These are phyloP conservation scores for Drosophila arawakana DNA, from an alignment of 1,140 invertebrate genomes.

Conservation along the genomic window DNA sequence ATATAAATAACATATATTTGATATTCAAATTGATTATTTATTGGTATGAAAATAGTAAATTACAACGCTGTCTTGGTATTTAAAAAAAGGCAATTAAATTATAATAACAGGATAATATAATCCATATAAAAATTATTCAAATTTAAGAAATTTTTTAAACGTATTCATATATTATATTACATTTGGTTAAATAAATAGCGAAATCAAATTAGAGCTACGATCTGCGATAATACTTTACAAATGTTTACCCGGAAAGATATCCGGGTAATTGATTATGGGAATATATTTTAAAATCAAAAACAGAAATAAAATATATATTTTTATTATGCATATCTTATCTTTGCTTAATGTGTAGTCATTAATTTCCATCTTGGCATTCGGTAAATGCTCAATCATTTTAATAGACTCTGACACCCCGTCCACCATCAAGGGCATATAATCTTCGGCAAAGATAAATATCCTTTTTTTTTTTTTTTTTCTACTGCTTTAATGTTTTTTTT, in stretches of 20 bases:
- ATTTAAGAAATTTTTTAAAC: background rate
- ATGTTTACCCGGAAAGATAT: background rate
- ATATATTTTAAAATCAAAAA: conserved; percentile 22
- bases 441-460: conserved; percentile 56
- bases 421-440: conserved; percentile 45
- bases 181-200: background rate
- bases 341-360: conserved; percentile 20
- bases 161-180: background rate
- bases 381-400: conserved; percentile 51
- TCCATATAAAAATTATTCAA: too few species aligned
- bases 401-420: conserved; percentile 20
- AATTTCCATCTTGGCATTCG: conserved; percentile 34
- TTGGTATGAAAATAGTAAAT: too few species aligned
- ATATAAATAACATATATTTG: too few species aligned
- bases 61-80: too few species aligned
- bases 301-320: conserved; percentile 25
- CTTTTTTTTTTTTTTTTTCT: conserved; percentile 25
- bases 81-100: too few species aligned
- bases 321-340: conserved; percentile 26
- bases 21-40: too few species aligned
- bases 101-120: too few species aligned
- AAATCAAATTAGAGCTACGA: background rate
- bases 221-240: conserved; percentile 3
- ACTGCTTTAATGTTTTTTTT: conserved; percentile 23
- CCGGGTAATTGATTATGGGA: conserved; percentile 9